These are phyloP conservation scores for Polypedilum pembai DNA, from an alignment of 1,140 invertebrate genomes.

Conservation along the genomic window DNA sequence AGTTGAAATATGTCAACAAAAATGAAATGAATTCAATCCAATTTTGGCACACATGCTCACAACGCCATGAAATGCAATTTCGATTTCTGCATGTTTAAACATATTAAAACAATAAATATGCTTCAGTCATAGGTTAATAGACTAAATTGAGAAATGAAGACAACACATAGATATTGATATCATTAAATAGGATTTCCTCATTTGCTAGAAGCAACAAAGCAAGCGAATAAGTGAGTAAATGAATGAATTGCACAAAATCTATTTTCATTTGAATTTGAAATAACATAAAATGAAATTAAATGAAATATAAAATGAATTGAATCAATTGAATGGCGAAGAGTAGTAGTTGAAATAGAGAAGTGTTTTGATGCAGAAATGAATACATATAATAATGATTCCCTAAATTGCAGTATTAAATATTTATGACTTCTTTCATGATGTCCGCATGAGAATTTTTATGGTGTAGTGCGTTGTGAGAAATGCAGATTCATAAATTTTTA, in stretches of 20 bases:
- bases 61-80: too few species aligned
- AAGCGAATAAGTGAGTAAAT: neutral
- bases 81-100: neutral
- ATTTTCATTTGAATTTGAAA: neutral
- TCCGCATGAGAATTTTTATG: too few species aligned
- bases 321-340: neutral
- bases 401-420: constrained; percentile 1
- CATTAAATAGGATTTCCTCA: neutral
- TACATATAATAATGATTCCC: neutral
- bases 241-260: too few species aligned
- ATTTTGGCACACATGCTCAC: too few species aligned
- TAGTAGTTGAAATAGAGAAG: too few species aligned
- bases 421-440: constrained; percentile 9
- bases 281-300: constrained; percentile 10
- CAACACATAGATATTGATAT: neutral
- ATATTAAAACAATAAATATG: neutral
- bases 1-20: neutral
- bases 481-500: constrained; percentile 7
- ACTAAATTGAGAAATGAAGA: constrained; percentile 3
- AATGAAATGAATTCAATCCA: too few species aligned
- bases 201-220: neutral
- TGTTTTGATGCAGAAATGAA: too few species aligned
- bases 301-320: constrained; percentile 25
- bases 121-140: constrained; percentile 1
- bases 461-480: neutral